phyloP scores from a whole-genome alignment of 2,888 invertebrate genomes.

The Volucella zonaria region DNA sequence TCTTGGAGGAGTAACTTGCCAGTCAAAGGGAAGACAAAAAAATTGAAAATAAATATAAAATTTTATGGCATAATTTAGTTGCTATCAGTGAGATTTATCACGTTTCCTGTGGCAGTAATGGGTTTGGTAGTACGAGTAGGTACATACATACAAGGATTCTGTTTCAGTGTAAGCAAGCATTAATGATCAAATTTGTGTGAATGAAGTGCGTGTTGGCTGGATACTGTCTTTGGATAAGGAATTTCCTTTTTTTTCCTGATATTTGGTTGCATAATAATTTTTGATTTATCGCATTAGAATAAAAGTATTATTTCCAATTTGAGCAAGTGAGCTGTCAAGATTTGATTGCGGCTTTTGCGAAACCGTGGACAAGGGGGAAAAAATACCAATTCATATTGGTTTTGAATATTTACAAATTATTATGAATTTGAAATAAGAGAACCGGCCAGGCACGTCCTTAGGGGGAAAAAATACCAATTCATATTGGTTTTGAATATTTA shows the following conservation, averaged over 20 bases:
- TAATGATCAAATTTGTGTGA: slow-evolving; percentile 57
- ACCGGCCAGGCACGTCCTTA: no score
- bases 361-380: no score
- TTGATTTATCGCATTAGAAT: no score
- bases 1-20: neutral
- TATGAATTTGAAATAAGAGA: no score
- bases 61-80: slow-evolving; percentile 73
- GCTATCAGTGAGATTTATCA: slow-evolving; percentile 70
- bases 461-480: no score
- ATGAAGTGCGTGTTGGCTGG: slow-evolving; percentile 60
- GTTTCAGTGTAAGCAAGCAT: slow-evolving; percentile 26
- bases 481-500: no score
- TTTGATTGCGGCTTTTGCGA: no score
- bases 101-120: slow-evolving; percentile 43
- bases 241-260: neutral
- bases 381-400: no score
- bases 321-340: no score
- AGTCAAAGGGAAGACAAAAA: slow-evolving; percentile 39
- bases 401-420: no score
- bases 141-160: neutral
- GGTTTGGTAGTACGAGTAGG: neutral
- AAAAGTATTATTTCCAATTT: no score
- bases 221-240: neutral
- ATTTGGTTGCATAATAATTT: neutral
- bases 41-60: slow-evolving; percentile 74